Base-by-base conservation (phyloP, 2,888 invertebrate genomes). In the Gymnosoma rotundatum region DNA sequence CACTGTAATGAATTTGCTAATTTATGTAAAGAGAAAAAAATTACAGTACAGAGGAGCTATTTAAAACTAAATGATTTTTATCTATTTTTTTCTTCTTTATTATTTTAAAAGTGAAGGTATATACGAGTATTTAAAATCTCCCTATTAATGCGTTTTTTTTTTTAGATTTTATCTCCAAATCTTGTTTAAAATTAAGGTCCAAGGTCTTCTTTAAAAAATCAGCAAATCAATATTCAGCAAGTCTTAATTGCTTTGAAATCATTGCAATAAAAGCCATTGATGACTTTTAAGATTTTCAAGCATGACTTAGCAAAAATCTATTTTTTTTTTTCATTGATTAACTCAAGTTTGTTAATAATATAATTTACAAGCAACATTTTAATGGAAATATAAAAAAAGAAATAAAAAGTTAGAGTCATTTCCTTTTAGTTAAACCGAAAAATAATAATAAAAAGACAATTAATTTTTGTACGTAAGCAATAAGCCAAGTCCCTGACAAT, bases 261-360 rank as follows among this genome's bases (percentile, higher is more conserved):
- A 72, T 72, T 50, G 48, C 48, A 48, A 48, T 60, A 9, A 38
- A 38, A 9, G 2, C 2, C 7, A 38, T 10, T 72, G 14, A n/a
- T 18, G 5, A 61, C 1, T 32, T 48, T 58, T 12, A 50, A 21
- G 20, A 20, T 60, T 48, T 72, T 58, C 32, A 16, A 18, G 56
- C 58, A 72, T 72, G 72, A 72, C 10, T 50, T 60, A 14, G 48
- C 36, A 36, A 50, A 61, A 61, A 45, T 14, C 12, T 1, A 45
- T 45, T 45, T 45, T 45, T 1, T 7, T 45, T 45, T 2, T 14
- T 45, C 14, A 45, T 45, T 10, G 1, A 1, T 45, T 14, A 45
- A 45, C 6, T n/a, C n/a, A n/a, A n/a, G n/a, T n/a, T n/a, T n/a
- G n/a, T n/a, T 45, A 45, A 45, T 7, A 38, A 38, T 38, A 38